Conservation (phyloP, 2,113 vertebrate genomes). For the Oenanthe melanoleuca region DNA sequence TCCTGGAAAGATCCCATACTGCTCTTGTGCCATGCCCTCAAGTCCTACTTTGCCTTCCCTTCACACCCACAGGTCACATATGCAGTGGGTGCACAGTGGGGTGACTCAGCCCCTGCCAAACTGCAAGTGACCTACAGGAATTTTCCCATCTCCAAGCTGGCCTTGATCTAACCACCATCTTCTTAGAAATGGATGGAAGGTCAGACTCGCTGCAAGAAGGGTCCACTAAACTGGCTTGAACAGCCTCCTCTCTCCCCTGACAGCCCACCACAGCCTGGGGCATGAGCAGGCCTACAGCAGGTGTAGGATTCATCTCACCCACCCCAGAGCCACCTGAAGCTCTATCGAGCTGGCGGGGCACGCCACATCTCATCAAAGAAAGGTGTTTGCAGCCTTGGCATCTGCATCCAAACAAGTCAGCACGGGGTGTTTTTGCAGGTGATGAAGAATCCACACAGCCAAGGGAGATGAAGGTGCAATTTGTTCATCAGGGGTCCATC, state of each 20-base stretch:
- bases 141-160: neutral
- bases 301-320: neutral
- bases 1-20: neutral
- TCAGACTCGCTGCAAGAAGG: neutral
- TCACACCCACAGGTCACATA: fast-evolving
- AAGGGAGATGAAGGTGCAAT: neutral
- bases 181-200: neutral
- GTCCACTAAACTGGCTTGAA: neutral
- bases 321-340: neutral
- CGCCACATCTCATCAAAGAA: neutral
- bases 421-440: neutral
- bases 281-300: neutral
- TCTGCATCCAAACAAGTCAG: neutral
- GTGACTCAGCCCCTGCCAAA: neutral
- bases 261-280: neutral
- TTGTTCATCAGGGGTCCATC: neutral
- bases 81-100: neutral
- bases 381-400: neutral
- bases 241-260: neutral
- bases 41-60: neutral
- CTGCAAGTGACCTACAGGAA: neutral
- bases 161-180: neutral
- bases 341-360: neutral
- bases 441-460: neutral
- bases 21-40: neutral